A percentile compares a stretch with the other conserved stretches of the same genome.
Evolutionary conservation across 2,797 vertebrate species (phyloP).

Genomic region (Microctenopoma steveboyesi): DNA sequence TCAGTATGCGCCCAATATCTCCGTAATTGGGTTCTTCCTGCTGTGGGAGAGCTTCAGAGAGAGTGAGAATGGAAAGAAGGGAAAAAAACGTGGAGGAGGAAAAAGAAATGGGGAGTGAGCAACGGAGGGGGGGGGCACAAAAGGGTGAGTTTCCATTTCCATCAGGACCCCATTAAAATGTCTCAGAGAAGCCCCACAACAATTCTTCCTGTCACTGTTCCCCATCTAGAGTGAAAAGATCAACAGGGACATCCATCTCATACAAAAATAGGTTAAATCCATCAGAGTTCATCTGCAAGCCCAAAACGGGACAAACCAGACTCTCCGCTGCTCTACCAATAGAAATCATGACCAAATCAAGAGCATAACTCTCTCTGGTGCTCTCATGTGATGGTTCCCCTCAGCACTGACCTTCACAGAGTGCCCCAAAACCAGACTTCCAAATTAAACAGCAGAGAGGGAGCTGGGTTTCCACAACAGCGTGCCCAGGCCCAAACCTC

Average conservation of each 20-base stretch:
- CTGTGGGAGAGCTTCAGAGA: constrained; percentile 53
- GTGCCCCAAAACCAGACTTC: constrained; percentile 54
- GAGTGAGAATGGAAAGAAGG: constrained; percentile 34
- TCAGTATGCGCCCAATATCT: constrained; percentile 76
- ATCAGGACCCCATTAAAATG: constrained; percentile 59
- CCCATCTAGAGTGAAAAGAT: constrained; percentile 53
- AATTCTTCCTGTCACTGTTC: constrained; percentile 35
- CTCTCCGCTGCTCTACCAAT: constrained; percentile 14
- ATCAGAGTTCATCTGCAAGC: constrained; percentile 37
- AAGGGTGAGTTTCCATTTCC: constrained; percentile 58
- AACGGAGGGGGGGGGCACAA: background rate
- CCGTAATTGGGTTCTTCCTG: constrained; percentile 84
- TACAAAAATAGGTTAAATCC: constrained; percentile 55
- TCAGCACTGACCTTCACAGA: constrained; percentile 43
- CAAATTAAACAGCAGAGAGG: constrained; percentile 65
- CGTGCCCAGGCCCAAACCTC: constrained; percentile 26
- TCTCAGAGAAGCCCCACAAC: constrained; percentile 29
- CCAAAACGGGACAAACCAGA: constrained; percentile 58
- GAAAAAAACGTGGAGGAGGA: constrained; percentile 1
- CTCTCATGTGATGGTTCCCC: constrained; percentile 43
- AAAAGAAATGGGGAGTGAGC: constrained; percentile 6
- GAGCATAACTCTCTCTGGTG: constrained; percentile 35
- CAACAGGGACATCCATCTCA: constrained; percentile 35
- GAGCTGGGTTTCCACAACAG: constrained; percentile 58
- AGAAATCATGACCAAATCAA: constrained; percentile 45